Base-by-base conservation (phyloP, 1,140 invertebrate genomes). In the Drosophila carrolli region DNA sequence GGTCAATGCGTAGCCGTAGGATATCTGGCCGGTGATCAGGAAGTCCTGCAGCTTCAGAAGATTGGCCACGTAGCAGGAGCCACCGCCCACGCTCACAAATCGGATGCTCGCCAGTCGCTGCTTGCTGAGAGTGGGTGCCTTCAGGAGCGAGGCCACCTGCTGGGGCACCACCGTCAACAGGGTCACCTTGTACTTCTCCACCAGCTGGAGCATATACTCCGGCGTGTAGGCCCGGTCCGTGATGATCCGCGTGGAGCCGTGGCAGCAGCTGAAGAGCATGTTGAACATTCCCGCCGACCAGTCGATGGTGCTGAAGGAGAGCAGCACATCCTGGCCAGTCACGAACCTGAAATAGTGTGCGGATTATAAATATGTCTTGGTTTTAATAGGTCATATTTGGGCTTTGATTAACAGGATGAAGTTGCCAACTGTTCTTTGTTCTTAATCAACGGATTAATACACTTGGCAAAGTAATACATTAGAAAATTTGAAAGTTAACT, bases 271-370 rank as follows among this genome's bases (percentile, higher is more conserved):
- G 50, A 78, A 90, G 6, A 92, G 77, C 79, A 92, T 83, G 54
- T 81, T 86, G 13, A 91, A 91, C 51, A 92, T 44, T 1, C 91
- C 91, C 0, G 91, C 75, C 1, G 91, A 75, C 81, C 91, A 90
- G 37, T 92, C 91, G 7, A 92, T 84, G 29, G 91, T 91, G 71
- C 88, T 90, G 44, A 92, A 92, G 1, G 91, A 90, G 0, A 92
- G 74, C 53, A 92, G 19, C 7, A 91, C 89, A 47, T 92, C 91
- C 63, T 91, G 83, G 5, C 77, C 86, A 4, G 82, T 92, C 4
- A 92, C 79, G 29, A 92, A 91, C 14, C 91, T 92, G 13, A 0
- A 56, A 44, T n/a, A 5, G n/a, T 32, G 3, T 5, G 4, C 11
- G 0, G 5, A 35, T 37, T 35, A 47, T 3, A 10, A 19, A 7